Percentiles rank a stretch among this genome's conserved stretches.
Conservation (phyloP, 2,888 invertebrate species). For the Erebia epiphron region DNA sequence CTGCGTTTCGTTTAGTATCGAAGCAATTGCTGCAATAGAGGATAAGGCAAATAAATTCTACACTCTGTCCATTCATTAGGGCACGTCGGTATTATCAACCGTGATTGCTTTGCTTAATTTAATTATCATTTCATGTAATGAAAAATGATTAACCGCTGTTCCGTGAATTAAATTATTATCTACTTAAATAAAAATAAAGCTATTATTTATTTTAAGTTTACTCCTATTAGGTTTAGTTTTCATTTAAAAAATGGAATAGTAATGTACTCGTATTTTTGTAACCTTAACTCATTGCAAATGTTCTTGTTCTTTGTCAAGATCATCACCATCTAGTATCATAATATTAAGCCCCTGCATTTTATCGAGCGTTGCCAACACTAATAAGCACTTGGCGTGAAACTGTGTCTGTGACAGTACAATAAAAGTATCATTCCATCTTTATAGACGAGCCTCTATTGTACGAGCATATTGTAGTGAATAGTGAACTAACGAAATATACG, state of each 20-base stretch:
- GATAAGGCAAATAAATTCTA: conserved; percentile 40
- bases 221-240: too few relatives aligned
- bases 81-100: conserved; percentile 34
- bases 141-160: background rate
- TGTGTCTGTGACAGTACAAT: conserved; percentile 45
- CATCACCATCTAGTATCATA: conserved; percentile 9
- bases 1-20: conserved; percentile 36
- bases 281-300: background rate
- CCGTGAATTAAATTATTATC: background rate
- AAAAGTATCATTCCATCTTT: conserved; percentile 53
- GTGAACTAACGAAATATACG: too few relatives aligned
- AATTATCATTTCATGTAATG: conserved; percentile 55
- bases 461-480: background rate
- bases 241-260: background rate
- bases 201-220: background rate
- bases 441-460: conserved; percentile 48
- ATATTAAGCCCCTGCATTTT: conserved; percentile 16
- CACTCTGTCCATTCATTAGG: conserved; percentile 37
- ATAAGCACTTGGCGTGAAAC: conserved; percentile 17
- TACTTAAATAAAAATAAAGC: background rate
- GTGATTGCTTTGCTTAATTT: conserved; percentile 32
- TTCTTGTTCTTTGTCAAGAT: background rate
- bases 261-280: background rate
- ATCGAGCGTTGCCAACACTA: conserved; percentile 25
- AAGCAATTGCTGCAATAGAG: conserved; percentile 35